Conservation (phyloP, 2,113 vertebrate genomes). For the Irena cyanogastra region DNA sequence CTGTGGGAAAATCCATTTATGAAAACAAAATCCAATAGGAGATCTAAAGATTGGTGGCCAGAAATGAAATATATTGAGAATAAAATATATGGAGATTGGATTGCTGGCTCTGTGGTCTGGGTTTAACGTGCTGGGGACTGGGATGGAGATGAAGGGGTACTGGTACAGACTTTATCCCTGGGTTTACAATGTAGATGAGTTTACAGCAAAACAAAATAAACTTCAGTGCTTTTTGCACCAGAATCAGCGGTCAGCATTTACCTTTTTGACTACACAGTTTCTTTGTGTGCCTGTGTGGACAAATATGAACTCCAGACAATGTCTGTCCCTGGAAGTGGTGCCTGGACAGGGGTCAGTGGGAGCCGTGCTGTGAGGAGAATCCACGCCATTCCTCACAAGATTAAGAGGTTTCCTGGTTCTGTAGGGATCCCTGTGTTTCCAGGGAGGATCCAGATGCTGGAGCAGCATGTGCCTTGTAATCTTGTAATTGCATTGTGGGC, state of each 20-base stretch:
- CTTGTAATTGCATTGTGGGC: constrained; percentile 34
- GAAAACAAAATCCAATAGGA: constrained; percentile 71
- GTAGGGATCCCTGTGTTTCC: not conserved
- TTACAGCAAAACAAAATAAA: not conserved
- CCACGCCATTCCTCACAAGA: accelerated
- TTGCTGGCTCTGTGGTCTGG: not conserved
- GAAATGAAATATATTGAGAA: constrained; percentile 71
- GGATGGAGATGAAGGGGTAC: not conserved
- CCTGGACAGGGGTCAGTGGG: not conserved
- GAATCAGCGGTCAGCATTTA: not conserved
- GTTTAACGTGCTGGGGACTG: not conserved
- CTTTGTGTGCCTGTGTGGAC: not conserved
- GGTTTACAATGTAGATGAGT: not conserved
- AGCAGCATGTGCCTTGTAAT: constrained; percentile 48
- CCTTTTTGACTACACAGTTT: not conserved
- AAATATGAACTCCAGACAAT: accelerated
- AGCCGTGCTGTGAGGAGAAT: not conserved
- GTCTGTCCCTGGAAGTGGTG: not conserved
- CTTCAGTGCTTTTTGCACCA: not conserved
- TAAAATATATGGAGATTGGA: constrained; percentile 69
- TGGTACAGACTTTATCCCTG: not conserved
- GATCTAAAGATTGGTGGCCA: constrained; percentile 68
- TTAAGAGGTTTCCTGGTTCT: not conserved
- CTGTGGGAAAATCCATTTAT: constrained; percentile 69
- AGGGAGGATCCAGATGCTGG: not conserved